A percentile compares a stretch with the other conserved stretches of the same genome.
These are phyloP conservation scores for Linnaemya vulpina DNA, from an alignment of 2,888 invertebrate genomes.

Conservation along the genomic window DNA sequence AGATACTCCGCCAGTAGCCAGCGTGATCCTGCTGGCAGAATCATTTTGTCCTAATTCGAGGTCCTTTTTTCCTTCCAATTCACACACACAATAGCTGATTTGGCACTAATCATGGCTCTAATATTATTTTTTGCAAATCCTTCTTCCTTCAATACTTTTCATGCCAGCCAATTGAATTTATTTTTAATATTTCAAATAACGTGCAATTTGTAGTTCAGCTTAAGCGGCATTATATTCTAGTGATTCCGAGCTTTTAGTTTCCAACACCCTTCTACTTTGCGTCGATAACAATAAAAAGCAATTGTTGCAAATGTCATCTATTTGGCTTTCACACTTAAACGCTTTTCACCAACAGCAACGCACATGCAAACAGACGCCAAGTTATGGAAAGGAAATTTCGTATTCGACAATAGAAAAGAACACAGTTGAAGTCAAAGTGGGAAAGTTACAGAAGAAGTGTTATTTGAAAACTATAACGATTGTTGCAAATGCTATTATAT, in stretches of 20 bases:
- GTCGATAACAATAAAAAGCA: slow-evolving; percentile 69
- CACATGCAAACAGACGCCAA: slow-evolving; percentile 33
- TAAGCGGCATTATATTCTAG: slow-evolving; percentile 35
- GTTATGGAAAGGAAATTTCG: slow-evolving; percentile 33
- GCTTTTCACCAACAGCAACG: slow-evolving; percentile 73
- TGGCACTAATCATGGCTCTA: no score
- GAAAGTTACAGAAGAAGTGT: slow-evolving; percentile 54
- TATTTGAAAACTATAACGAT: slow-evolving; percentile 66
- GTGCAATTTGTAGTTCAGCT: slow-evolving; percentile 56
- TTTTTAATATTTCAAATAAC: slow-evolving; percentile 18
- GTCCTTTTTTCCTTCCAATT: no score
- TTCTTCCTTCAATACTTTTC: background rate
- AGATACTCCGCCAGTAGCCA: no score
- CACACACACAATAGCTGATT: no score
- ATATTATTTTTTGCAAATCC: background rate
- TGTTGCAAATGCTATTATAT: slow-evolving; percentile 49
- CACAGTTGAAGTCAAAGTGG: slow-evolving; percentile 49
- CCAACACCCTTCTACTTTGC: slow-evolving; percentile 21
- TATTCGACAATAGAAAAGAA: slow-evolving; percentile 22
- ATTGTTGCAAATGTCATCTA: slow-evolving; percentile 72
- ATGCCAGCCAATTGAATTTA: slow-evolving; percentile 14
- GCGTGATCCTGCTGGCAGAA: no score
- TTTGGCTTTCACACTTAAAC: slow-evolving; percentile 78
- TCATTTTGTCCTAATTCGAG: no score
- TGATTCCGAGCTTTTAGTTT: slow-evolving; percentile 25